phyloP scores from a whole-genome alignment of 2,888 invertebrate genomes.

The Cecidostiba fungosa region DNA sequence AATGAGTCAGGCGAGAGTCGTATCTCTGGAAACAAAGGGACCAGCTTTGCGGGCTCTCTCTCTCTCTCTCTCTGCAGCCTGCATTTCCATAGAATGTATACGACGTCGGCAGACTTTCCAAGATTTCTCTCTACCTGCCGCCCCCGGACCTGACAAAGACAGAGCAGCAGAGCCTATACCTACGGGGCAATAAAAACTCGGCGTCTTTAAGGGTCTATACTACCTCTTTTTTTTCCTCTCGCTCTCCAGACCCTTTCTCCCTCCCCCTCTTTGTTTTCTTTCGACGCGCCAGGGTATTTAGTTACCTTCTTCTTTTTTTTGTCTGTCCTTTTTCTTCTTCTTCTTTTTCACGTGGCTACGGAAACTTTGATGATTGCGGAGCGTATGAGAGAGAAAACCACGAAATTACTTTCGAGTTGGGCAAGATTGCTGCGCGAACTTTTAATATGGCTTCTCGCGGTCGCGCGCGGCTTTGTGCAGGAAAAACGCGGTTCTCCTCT shows the following conservation, averaged over 20 bases:
- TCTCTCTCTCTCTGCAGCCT: constrained; percentile 19
- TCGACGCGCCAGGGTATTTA: constrained; percentile 20
- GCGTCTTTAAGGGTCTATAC: not conserved
- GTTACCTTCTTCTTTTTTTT: not conserved
- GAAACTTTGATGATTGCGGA: not conserved
- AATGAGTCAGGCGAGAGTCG: not conserved
- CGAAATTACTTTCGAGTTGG: constrained; percentile 33
- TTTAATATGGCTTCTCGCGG: not conserved
- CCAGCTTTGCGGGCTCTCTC: constrained; percentile 63
- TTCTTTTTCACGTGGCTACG: not conserved
- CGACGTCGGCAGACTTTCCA: constrained; percentile 65
- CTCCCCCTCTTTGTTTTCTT: constrained; percentile 18
- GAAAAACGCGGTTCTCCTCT: constrained; percentile 16
- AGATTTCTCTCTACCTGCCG: constrained; percentile 68
- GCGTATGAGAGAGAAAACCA: not conserved
- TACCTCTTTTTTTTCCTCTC: not conserved
- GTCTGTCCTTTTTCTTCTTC: not conserved
- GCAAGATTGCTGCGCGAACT: not conserved
- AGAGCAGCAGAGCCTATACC: not conserved
- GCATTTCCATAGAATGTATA: constrained; percentile 69
- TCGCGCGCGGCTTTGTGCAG: not conserved
- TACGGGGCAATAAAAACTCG: constrained; percentile 29
- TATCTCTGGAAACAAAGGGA: constrained; percentile 67
- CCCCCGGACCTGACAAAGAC: constrained; percentile 51
- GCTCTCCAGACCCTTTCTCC: not conserved